Evolutionary conservation across 1,140 invertebrate genomes (phyloP).

Genomic region (Leptinotarsa undecemlineata): DNA sequence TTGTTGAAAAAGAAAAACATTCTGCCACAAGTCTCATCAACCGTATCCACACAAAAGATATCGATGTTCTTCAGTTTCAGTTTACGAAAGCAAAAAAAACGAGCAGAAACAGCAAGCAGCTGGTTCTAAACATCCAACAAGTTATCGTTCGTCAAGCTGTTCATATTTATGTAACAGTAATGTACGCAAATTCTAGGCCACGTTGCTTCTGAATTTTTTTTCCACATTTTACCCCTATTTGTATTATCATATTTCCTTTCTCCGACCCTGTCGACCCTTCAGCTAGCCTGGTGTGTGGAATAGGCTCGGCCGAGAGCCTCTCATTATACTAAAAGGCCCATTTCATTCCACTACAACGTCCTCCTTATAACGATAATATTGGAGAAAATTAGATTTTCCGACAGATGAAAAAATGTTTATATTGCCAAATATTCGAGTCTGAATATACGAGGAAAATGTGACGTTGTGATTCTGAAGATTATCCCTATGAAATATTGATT

Average conservation of each 20-base stretch:
- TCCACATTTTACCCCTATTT: not conserved
- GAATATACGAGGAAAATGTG: not conserved
- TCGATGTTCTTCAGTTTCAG: too few species aligned
- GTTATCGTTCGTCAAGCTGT: too few species aligned
- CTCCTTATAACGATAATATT: slow-evolving; percentile 37
- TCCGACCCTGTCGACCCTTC: not conserved
- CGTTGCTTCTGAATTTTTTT: too few species aligned
- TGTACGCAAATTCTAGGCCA: too few species aligned
- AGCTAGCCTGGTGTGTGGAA: slow-evolving; percentile 13
- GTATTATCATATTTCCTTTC: slow-evolving; percentile 8
- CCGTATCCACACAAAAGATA: too few species aligned
- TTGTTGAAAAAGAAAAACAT: too few species aligned
- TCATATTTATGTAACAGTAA: too few species aligned
- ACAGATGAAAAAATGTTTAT: slow-evolving; percentile 15
- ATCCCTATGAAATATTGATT: not conserved
- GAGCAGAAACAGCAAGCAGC: too few species aligned
- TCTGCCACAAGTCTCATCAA: too few species aligned
- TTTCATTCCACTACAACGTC: slow-evolving; percentile 36
- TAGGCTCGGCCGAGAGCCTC: slow-evolving; percentile 34
- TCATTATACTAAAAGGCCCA: slow-evolving; percentile 43
- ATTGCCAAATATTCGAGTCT: slow-evolving; percentile 2
- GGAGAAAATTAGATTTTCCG: slow-evolving; percentile 36
- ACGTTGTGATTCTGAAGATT: not conserved
- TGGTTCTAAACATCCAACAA: too few species aligned
- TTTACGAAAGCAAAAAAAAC: too few species aligned